A percentile compares a stretch with the other conserved stretches of the same genome.
Conservation (phyloP, 2,797 vertebrate genomes). For the Spheniscus humboldti region DNA sequence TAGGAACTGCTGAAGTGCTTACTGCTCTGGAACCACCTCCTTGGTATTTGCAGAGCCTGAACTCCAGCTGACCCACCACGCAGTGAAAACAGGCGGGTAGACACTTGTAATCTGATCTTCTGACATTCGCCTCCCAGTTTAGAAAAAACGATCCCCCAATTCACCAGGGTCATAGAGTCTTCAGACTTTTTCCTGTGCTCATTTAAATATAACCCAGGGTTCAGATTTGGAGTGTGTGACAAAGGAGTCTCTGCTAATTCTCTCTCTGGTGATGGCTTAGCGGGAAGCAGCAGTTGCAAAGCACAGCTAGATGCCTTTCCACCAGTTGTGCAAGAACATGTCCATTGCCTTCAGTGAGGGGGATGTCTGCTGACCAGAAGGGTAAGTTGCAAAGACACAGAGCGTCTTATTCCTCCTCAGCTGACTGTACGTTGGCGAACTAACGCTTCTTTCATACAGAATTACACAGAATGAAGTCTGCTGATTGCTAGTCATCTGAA, state of each 20-base stretch:
- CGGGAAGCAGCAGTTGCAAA: neutral
- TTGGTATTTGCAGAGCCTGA: conserved; percentile 48
- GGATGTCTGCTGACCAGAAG: neutral
- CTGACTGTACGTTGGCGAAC: neutral
- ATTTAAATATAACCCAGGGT: neutral
- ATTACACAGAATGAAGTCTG: neutral
- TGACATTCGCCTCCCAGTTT: neutral
- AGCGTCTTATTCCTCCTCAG: neutral
- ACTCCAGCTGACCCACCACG: conserved; percentile 24
- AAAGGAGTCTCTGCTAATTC: neutral
- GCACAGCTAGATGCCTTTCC: neutral
- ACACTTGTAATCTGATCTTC: conserved; percentile 36
- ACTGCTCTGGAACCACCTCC: conserved; percentile 38
- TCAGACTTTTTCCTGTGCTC: neutral
- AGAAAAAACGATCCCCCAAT: neutral
- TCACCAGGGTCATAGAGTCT: neutral
- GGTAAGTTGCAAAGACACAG: neutral
- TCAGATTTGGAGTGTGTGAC: neutral
- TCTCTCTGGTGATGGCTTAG: neutral
- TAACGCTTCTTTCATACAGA: neutral
- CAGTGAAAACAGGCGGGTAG: neutral
- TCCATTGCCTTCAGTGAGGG: neutral
- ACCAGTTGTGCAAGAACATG: neutral
- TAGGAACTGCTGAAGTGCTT: conserved; percentile 35
- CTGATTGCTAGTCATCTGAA: conserved; percentile 7